Conservation (phyloP, 2,113 vertebrate species). For the Esox niger region DNA sequence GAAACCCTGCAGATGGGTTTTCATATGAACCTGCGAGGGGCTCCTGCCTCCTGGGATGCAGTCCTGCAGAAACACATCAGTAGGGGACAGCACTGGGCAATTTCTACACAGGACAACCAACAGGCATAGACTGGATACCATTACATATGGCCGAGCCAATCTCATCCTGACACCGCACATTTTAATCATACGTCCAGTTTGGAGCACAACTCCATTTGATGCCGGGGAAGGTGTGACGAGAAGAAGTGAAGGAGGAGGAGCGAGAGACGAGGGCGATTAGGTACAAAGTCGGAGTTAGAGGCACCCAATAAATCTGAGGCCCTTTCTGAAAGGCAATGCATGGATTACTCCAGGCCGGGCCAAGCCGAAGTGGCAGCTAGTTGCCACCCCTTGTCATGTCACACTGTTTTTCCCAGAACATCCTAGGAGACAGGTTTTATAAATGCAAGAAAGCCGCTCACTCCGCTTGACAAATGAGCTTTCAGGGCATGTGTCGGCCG, state of each 20-base stretch:
- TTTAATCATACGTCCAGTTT: conserved; percentile 23
- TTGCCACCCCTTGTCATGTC: conserved; percentile 56
- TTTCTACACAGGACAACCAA: not conserved
- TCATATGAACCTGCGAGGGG: conserved; percentile 7
- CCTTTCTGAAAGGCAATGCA: conserved; percentile 51
- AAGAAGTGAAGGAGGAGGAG: conserved; percentile 40
- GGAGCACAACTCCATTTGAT: conserved; percentile 17
- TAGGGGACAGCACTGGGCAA: not conserved
- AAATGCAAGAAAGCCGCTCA: conserved; percentile 63
- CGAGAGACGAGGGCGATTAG: not conserved
- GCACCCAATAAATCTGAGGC: conserved; percentile 60
- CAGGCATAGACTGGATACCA: not conserved
- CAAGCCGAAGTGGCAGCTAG: conserved; percentile 68
- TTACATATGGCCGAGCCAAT: conserved; percentile 26
- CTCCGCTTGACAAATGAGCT: conserved; percentile 77
- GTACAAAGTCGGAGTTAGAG: conserved; percentile 15
- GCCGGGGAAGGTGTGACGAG: too few relatives aligned
- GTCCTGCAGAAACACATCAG: conserved; percentile 12
- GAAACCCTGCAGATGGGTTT: not conserved
- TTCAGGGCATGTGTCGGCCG: conserved; percentile 62
- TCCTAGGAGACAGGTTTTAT: conserved; percentile 55
- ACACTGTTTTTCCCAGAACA: conserved; percentile 68
- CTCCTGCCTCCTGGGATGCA: not conserved
- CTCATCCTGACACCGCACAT: conserved; percentile 9
- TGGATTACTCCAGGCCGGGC: conserved; percentile 50